These are phyloP conservation scores for Proteles cristata DNA, from an alignment of 2,113 vertebrate genomes.

Conservation along the genomic window DNA sequence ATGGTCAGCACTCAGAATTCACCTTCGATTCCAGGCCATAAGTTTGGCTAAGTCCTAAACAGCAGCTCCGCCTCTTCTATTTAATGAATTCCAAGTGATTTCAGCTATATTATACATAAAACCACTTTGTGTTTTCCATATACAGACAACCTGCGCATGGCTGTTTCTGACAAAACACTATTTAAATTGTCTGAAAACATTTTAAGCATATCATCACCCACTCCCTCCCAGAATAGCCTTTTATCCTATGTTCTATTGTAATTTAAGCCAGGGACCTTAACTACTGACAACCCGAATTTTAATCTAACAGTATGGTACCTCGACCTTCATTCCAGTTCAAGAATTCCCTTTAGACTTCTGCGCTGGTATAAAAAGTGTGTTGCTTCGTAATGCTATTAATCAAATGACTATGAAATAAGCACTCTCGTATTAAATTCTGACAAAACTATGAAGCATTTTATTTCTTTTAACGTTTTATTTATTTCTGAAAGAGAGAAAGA, in stretches of 20 bases:
- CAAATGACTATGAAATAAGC: not conserved
- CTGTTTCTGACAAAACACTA: not conserved
- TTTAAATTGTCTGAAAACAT: not conserved
- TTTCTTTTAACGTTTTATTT: too few relatives aligned
- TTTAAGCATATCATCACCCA: not conserved
- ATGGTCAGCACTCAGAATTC: not conserved
- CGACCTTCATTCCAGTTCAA: slow-evolving; percentile 13
- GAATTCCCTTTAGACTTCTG: not conserved
- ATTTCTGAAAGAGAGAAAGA: too few relatives aligned
- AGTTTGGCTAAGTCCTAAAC: not conserved
- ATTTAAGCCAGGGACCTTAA: not conserved
- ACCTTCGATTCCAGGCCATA: not conserved
- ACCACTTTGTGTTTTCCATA: not conserved
- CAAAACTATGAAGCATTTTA: not conserved
- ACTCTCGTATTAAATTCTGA: not conserved
- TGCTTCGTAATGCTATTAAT: not conserved
- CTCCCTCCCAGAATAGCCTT: not conserved
- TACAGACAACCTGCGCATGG: not conserved
- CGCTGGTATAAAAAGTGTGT: not conserved
- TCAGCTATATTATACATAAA: not conserved
- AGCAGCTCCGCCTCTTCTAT: not conserved
- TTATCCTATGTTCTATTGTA: not conserved
- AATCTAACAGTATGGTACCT: not conserved
- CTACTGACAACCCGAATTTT: not conserved
- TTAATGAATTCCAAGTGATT: not conserved